phyloP scores from a whole-genome alignment of 2,888 invertebrate genomes.

The Andrena trimmerana region DNA sequence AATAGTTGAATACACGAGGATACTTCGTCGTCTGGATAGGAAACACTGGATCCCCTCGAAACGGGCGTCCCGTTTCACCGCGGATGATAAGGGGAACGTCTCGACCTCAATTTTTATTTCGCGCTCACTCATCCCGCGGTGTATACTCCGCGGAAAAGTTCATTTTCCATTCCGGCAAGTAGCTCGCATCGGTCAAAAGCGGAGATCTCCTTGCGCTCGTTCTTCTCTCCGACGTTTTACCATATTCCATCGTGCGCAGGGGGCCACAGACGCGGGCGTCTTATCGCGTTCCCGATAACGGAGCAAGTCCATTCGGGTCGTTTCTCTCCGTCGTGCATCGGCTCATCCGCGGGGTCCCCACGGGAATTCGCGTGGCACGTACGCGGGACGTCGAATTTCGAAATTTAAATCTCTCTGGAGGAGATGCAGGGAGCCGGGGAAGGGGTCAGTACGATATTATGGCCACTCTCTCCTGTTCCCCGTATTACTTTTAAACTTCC shows the following conservation, averaged over 20 bases:
- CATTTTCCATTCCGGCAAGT: conserved; percentile 19
- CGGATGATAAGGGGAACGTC: conserved; percentile 12
- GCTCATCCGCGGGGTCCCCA: conserved; percentile 29
- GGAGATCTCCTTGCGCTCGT: conserved; percentile 38
- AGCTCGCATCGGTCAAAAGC: conserved; percentile 47
- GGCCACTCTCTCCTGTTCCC: conserved; percentile 46
- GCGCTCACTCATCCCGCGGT: not conserved
- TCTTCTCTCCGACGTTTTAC: conserved; percentile 57
- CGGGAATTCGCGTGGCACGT: conserved; percentile 55
- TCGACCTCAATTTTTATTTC: conserved; percentile 24
- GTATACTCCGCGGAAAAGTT: conserved; percentile 16
- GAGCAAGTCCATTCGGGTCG: conserved; percentile 36
- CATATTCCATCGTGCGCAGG: conserved; percentile 36
- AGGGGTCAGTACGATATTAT: conserved; percentile 48
- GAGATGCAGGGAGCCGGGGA: conserved; percentile 28
- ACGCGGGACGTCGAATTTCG: conserved; percentile 70
- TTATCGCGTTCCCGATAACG: conserved; percentile 67
- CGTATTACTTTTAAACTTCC: conserved; percentile 83
- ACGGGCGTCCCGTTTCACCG: not conserved
- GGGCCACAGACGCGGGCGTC: conserved; percentile 41
- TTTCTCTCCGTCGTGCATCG: conserved; percentile 29
- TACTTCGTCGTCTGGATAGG: not conserved
- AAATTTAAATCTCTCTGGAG: conserved; percentile 81
- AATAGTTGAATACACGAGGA: conserved; percentile 14
- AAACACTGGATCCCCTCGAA: not conserved